Base-by-base conservation (phyloP, 2,113 vertebrate species). In the Cynoglossus semilaevis region DNA sequence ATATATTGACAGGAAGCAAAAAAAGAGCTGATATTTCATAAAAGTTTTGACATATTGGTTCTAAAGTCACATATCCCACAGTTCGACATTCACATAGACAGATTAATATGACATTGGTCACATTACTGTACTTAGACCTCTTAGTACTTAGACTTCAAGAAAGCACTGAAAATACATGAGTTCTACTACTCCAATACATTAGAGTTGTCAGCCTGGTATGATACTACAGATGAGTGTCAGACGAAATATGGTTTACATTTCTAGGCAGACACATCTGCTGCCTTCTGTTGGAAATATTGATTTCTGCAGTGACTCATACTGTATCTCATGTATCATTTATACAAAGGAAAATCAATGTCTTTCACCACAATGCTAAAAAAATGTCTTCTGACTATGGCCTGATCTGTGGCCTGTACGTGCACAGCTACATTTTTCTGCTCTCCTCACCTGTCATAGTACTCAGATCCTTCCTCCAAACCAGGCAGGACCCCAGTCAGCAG, bases 401-500 rank as follows among this genome's bases (percentile, higher is more conserved):
- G 9, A 12, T 53, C 34, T 7, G 15, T 0, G 14, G 7, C n/a
- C 35, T 29, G 11, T n/a, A 15, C 42, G 46, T 29, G 5, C 14
- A 22, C 22, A 11, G 15, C 58, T 34, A n/a, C 43, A 13, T 47
- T 14, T 41, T 16, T 4, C 10, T 42, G 16, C 3, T 58, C 12
- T 15, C 22, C 79, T 90, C 85, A 98, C 97, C 97, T 95, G 86
- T 99, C 97, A 14, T 98, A 97, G 74, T 98, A 99, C 60, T 99
- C 97, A 0, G 97, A 99, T 8, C 96, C 97, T 67, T 99, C 97
- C 77, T 99, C 97, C 70, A 99, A 90, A 4, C 97, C 97, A 46
- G 97, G 97, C 36, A 99, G 90, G 58, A 98, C 95, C 11, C 96
- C 97, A 45, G 96, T 99, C 65, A 99, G 86, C 8, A 99, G 85